Percentiles rank a stretch among this genome's conserved stretches.
Evolutionary conservation across 2,797 vertebrate genomes (phyloP).

Genomic region (Delichon dasypus): DNA sequence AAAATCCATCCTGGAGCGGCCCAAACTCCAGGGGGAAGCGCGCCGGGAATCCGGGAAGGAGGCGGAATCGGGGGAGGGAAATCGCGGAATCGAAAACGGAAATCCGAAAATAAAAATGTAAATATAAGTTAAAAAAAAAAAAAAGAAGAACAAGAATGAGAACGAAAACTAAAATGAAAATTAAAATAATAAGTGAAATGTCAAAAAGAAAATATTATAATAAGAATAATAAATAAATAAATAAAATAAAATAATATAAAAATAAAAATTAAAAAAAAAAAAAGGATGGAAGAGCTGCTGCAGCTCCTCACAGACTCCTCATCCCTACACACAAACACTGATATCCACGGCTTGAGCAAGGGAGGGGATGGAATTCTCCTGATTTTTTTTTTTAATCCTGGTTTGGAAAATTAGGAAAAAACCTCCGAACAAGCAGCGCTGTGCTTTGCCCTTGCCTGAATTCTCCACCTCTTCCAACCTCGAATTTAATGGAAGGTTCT

Average conservation of each 20-base stretch:
- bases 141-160: too few species aligned
- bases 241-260: too few species aligned
- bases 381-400: not conserved
- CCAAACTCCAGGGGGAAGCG: fast-evolving
- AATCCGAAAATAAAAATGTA: too few species aligned
- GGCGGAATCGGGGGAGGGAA: not conserved
- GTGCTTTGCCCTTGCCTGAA: not conserved
- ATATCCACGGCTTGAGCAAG: not conserved
- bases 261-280: fast-evolving
- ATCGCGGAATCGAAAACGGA: not conserved
- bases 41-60: fast-evolving
- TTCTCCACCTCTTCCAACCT: not conserved
- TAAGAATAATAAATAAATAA: too few species aligned
- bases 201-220: too few species aligned
- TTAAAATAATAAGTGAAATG: too few species aligned
- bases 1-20: not conserved
- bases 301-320: not conserved
- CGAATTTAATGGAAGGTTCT: not conserved
- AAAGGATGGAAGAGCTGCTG: not conserved
- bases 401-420: not conserved
- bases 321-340: fast-evolving
- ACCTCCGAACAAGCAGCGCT: fast-evolving
- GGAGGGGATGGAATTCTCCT: not conserved
- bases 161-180: too few species aligned
- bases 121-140: too few species aligned